Evolutionary conservation across 1,140 invertebrate species (phyloP), one percentile per base, ranked within the genome.

Genomic region (Lamellibrachia luymesi): DNA sequence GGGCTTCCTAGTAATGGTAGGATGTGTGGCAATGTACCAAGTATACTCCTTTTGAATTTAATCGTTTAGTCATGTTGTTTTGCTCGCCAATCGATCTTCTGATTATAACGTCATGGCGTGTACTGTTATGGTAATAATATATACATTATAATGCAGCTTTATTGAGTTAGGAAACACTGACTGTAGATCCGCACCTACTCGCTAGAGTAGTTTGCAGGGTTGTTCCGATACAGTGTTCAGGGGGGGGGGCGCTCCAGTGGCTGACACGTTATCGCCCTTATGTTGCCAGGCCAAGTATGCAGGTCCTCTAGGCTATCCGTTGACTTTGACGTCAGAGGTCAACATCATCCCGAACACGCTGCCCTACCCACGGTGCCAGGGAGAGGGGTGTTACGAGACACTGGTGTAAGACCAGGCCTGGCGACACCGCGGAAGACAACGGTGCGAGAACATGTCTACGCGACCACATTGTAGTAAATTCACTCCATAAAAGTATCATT

Each of bases 321-420:
- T 91, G 38, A 25, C 10, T 13, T 91, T 91, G 90, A 91, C 90
- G 10, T 8, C 90, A 91, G 90, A 91, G 50, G 90, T 91, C 49
- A 17, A 49, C 90, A 51, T 91, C 50, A 91, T 91, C 50, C 90
- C 90, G 49, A 91, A 91, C 90, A 91, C 38, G 10, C 4, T 49
- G 2, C 90, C 90, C 90, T 91, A 91, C 50, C 90, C 90, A 22
- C 10, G 49, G 13, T 91, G 90, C 27, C 49, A 50, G 0, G 90
- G 90, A 91, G 49, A 91, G 49, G 90, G 50, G 13, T 91, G 90
- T 91, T 51, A 51, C 50, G 90, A 49, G 38, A 91, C 90, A 0
- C 38, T 91, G 38, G 90, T 91, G 90, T 91, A 38, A 91, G 13
- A 22, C 64, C 64, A 17, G 64, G 2, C 0, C 13, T 80, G 64